Evolutionary conservation across 2,888 invertebrate species (phyloP).

Genomic region (Luperina nickerlii): DNA sequence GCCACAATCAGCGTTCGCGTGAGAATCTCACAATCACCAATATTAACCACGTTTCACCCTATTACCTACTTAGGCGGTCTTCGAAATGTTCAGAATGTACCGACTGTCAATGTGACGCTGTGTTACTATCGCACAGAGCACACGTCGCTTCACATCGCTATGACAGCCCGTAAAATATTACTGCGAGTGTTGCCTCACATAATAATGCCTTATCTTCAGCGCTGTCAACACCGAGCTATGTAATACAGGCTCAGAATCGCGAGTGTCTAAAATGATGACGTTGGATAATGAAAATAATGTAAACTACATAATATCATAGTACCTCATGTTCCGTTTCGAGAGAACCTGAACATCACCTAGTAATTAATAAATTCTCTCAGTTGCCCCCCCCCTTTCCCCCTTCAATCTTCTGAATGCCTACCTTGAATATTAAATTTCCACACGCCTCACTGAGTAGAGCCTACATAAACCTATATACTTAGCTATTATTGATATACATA

Average conservation of each 20-base stretch:
- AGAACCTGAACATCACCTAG: not conserved
- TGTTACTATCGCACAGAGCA: not conserved
- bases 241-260: not conserved
- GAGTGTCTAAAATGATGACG: not conserved
- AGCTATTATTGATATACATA: not conserved
- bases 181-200: conserved; percentile 11
- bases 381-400: too few species aligned
- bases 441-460: not conserved
- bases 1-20: not conserved
- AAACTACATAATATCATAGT: not conserved
- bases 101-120: not conserved
- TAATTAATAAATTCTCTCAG: not conserved
- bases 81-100: not conserved
- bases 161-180: conserved; percentile 16
- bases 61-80: not conserved
- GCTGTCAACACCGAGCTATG: conserved; percentile 9
- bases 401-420: not conserved
- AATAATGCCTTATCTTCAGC: conserved; percentile 26
- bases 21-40: not conserved
- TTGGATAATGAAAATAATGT: not conserved
- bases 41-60: not conserved
- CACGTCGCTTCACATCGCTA: conserved; percentile 20
- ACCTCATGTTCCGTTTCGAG: not conserved
- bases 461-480: not conserved
- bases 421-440: conserved; percentile 30